These are phyloP conservation scores for Pelecanoides urinatrix DNA, from an alignment of 2,113 vertebrate species.

Conservation along the genomic window DNA sequence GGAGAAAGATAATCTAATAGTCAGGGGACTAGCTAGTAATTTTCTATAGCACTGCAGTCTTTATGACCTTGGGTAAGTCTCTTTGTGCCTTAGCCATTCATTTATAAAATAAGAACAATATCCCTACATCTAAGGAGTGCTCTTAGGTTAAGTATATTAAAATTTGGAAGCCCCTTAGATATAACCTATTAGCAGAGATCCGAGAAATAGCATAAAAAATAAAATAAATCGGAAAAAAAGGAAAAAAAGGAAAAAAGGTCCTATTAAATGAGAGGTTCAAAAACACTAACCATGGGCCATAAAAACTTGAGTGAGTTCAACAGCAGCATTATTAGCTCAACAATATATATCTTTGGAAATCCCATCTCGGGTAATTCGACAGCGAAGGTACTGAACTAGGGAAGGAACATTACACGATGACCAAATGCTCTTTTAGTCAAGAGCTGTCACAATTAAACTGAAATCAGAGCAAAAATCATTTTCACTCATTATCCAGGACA, in stretches of 20 bases:
- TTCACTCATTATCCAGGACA: background rate
- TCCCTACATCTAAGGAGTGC: background rate
- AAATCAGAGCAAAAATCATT: background rate
- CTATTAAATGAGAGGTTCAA: background rate
- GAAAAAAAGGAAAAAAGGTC: background rate
- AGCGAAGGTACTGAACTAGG: background rate
- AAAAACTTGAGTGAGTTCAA: background rate
- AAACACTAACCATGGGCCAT: background rate
- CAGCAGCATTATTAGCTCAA: background rate
- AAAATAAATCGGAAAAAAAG: background rate
- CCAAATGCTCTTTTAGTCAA: background rate
- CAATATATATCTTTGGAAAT: background rate
- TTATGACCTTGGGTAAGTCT: background rate
- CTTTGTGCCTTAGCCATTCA: background rate
- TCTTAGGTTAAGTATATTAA: background rate
- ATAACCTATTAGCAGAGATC: background rate
- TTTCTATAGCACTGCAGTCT: background rate
- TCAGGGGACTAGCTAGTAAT: background rate
- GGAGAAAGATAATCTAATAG: slow-evolving; percentile 1
- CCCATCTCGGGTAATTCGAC: background rate
- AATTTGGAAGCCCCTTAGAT: background rate
- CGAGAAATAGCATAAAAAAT: background rate
- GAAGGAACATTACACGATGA: background rate
- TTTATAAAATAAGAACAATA: background rate
- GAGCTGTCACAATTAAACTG: background rate